Percentiles rank a stretch among this genome's conserved stretches.
Evolutionary conservation across 2,797 vertebrate genomes (phyloP).

Genomic region (Carcharodon carcharias): DNA sequence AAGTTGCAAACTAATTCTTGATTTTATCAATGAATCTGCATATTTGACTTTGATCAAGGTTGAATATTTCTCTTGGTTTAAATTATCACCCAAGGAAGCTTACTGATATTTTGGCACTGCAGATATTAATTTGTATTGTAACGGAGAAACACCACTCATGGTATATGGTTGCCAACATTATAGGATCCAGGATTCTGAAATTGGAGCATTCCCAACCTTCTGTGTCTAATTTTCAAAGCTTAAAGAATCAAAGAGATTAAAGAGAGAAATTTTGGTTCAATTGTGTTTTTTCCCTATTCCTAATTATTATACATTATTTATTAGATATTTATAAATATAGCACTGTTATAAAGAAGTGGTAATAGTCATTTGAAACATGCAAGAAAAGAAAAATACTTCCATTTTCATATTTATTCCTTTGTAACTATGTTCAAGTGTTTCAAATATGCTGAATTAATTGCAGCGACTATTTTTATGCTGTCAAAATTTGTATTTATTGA

Average conservation of each 20-base stretch:
- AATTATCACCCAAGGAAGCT: slow-evolving; percentile 8
- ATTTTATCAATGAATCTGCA: slow-evolving; percentile 17
- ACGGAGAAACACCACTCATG: not conserved
- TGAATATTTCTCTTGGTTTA: not conserved
- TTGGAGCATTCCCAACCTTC: not conserved
- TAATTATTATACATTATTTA: not conserved
- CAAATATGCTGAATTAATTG: not conserved
- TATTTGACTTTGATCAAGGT: not conserved
- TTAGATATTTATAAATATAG: not conserved
- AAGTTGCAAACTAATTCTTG: not conserved
- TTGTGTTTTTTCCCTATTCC: not conserved
- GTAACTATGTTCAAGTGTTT: not conserved
- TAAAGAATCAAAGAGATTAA: not conserved
- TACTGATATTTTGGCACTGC: slow-evolving; percentile 8
- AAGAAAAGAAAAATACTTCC: not conserved
- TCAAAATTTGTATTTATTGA: not conserved
- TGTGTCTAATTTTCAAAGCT: slow-evolving; percentile 1
- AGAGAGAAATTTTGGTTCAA: not conserved
- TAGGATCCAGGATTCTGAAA: slow-evolving; percentile 8
- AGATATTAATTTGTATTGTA: slow-evolving; percentile 32
- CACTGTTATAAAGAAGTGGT: not conserved
- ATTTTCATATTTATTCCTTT: not conserved
- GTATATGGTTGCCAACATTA: not conserved
- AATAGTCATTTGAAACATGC: not conserved
- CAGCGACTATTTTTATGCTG: not conserved